Evolutionary conservation across 2,797 vertebrate genomes (phyloP), one percentile per base, ranked within the genome.

Genomic region (Schizopygopsis malacanthus): DNA sequence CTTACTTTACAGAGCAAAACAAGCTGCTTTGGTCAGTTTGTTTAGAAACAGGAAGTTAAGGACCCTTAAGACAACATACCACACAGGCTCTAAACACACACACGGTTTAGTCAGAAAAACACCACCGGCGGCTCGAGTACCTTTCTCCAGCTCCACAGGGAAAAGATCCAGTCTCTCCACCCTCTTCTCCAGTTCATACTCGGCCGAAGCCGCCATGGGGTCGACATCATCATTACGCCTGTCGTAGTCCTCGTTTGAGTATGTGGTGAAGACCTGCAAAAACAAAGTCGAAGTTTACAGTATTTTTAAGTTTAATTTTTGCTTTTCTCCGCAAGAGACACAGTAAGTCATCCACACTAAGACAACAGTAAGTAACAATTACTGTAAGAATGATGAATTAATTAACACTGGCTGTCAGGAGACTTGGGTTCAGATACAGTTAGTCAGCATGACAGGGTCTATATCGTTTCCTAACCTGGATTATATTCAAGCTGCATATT

Each of bases 101-200:
- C 56, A 47, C 1, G 2, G 54, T 39, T 37, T 22, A 78, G 22
- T 37, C 33, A 37, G 20, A 12, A 63, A 28, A 63, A 63, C n/a
- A 7, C 25, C 25, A 59, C 11, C 4, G 54, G 50, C 0, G 10
- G 28, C 10, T 37, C 37, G 6, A 4, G 15, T 91, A 99, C 98
- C 98, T 96, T 99, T 99, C 90, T 98, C 97, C 91, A 99, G 95
- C 92, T 99, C 98, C 56, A 98, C 98, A 0, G 98, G 97, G 92
- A 99, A 99, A 56, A 99, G 96, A 88, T 99, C 98, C 90, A 99
- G 93, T 89, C 97, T 95, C 93, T 99, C 98, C 56, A 99, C 98
- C 56, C 98, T 92, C 92, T 99, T 99, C 94, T 99, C 98, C 92
- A 99, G 95, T 93, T 99, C 98, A 0, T 99, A 99, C 91, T 99